These are phyloP conservation scores for Micrastur ruficollis DNA, from an alignment of 2,797 vertebrate genomes.

Conservation along the genomic window DNA sequence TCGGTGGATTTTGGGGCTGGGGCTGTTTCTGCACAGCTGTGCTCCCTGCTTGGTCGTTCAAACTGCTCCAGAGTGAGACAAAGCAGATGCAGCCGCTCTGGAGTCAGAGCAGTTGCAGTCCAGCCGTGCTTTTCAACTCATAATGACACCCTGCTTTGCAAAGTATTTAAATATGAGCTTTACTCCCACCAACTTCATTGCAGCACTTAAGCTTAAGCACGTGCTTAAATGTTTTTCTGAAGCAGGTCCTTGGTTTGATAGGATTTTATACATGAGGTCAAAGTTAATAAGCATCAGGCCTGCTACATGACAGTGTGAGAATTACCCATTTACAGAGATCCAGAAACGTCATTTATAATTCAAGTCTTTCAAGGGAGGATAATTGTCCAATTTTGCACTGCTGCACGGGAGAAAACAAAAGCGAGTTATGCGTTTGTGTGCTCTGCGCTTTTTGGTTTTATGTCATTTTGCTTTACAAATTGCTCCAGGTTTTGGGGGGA, in stretches of 20 bases:
- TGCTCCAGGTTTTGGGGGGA: not conserved
- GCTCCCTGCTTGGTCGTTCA: not conserved
- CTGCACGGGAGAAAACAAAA: not conserved
- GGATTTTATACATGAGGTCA: not conserved
- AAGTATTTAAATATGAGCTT: not conserved
- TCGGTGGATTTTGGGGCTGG: not conserved
- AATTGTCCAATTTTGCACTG: not conserved
- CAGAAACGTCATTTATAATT: constrained; percentile 26
- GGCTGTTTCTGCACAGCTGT: not conserved
- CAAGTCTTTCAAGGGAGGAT: constrained; percentile 16
- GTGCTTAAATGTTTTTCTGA: not conserved
- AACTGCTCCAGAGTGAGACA: not conserved
- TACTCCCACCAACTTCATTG: not conserved
- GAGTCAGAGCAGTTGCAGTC: not conserved
- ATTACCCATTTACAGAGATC: not conserved
- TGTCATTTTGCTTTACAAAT: not conserved
- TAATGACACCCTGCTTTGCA: not conserved
- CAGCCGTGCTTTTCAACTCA: not conserved
- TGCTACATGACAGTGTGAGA: not conserved
- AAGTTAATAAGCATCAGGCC: not conserved
- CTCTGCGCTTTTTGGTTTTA: not conserved
- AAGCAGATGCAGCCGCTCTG: accelerated
- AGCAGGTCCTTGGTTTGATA: not conserved
- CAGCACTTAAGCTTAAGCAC: not conserved
- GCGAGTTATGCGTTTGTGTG: not conserved